These are phyloP conservation scores for Camelus dromedarius DNA, from an alignment of 2,113 vertebrate genomes.

Conservation along the genomic window DNA sequence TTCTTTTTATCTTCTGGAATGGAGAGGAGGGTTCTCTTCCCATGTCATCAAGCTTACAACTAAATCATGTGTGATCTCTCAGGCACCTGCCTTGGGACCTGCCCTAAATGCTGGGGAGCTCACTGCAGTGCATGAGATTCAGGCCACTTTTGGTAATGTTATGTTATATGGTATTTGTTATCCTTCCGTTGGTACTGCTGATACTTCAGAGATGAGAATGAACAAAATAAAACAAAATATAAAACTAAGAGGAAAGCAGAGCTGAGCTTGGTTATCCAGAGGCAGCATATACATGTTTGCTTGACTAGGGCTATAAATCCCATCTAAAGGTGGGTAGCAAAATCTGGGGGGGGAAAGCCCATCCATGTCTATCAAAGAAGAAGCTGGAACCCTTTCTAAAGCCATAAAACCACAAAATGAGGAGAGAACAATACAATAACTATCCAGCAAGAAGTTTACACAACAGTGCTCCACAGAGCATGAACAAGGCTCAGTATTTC, in stretches of 20 bases:
- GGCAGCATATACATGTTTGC: slow-evolving; percentile 92
- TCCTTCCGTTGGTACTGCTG: slow-evolving; percentile 95
- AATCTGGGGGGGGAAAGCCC: neutral
- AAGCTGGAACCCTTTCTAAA: neutral
- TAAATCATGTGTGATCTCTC: slow-evolving; percentile 96
- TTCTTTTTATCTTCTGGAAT: slow-evolving; percentile 95
- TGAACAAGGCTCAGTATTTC: neutral
- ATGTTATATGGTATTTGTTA: slow-evolving; percentile 95
- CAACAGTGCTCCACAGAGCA: neutral
- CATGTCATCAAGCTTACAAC: slow-evolving; percentile 93
- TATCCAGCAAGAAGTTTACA: neutral
- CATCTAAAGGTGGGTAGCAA: slow-evolving; percentile 90
- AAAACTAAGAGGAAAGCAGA: slow-evolving; percentile 95
- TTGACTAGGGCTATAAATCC: slow-evolving; percentile 92
- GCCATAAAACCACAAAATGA: neutral
- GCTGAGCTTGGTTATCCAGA: slow-evolving; percentile 93
- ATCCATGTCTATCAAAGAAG: neutral
- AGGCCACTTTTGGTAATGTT: slow-evolving; percentile 95
- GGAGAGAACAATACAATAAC: neutral
- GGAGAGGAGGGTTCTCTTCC: slow-evolving; percentile 92
- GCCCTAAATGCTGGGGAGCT: slow-evolving; percentile 95
- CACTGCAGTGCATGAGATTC: slow-evolving; percentile 92
- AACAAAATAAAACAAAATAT: slow-evolving; percentile 93
- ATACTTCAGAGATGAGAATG: slow-evolving; percentile 96
- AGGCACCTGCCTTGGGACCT: slow-evolving; percentile 93